Base-by-base conservation (phyloP, 2,113 vertebrate genomes). In the Ardeotis arabs region DNA sequence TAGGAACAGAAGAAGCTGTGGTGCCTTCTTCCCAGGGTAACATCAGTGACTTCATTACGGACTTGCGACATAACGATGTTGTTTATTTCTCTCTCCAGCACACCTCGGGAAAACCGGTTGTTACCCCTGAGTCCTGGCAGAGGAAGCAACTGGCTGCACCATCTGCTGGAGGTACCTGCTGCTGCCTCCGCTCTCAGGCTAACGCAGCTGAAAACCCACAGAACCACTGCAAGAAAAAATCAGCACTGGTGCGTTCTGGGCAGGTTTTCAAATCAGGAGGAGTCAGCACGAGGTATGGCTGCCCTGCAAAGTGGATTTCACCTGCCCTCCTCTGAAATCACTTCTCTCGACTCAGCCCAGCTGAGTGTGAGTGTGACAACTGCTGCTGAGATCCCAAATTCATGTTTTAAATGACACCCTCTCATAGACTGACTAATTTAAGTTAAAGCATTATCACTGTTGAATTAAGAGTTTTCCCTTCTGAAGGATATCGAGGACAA, bases 11-110 rank as follows among this genome's bases (percentile, higher is more conserved):
- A 52, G 33, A 41, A 83, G 14, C 12, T 14, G 14, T 4, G 23
- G 19, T 52, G n/a, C 20, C 23, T 55, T 80, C 66, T 69, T 59
- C 9, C 41, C 63, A 17, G 31, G 10, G 24, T 7, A 53, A 19
- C 27, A 37, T 3, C 41, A 56, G 45, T 39, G 85, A 53, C 24
- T 76, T 77, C 23, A 3, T 15, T 50, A 31, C 85, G 62, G 55
- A 67, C 70, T 24, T 56, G 37, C 18, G 22, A 21, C 3, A 1
- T 31, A 19, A 56, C 0, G 0, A 14, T 33, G 25, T 1, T 80
- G 53, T 53, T 72, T 62, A n/a, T 66, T 63, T 55, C 24, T 77
- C 53, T 35, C 23, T 50, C 33, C 62, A 91, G 70, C 37, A 60
- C 81, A 66, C 41, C 39, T 28, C 49, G 76, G 93, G 76, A 68